Evolutionary conservation across 2,888 invertebrate species (phyloP), one percentile per base, ranked within the genome.

Genomic region (Drosophila picticornis): DNA sequence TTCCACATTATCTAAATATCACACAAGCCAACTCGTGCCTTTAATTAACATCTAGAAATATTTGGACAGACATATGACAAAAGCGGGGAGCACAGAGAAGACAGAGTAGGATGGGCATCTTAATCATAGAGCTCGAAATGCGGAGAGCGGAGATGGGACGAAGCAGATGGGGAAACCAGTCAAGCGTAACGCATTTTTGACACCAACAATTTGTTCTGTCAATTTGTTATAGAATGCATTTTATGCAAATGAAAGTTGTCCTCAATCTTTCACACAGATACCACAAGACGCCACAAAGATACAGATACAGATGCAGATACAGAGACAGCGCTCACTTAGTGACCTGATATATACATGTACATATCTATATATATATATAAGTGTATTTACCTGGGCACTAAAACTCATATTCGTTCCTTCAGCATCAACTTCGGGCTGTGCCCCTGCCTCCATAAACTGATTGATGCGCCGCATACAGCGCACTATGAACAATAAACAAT

Each of bases 171-270:
- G 38, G 29, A 48, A 36, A 10, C 6, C 32, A 59, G 29, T 27
- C 36, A 58, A 65, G 58, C 60, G 58, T 55, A 57, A n/a, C 60
- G 52, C 62, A 76, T 81, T 81, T 83, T 80, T 87, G 89, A 87
- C 87, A 87, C 80, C 88, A 78, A 74, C 85, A 80, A 87, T 89
- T 87, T 83, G 88, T 84, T 85, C 75, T 77, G 77, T 80, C 82
- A 77, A 80, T 84, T 83, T 87, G 76, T 72, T 65, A 63, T 70
- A 73, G 68, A 81, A 85, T 83, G 77, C 75, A 77, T 83, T 83
- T 85, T 84, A 84, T 85, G 84, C 78, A 84, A 85, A 85, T 84
- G 85, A 87, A 85, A 87, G 85, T 77, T 79, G 83, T 81, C 81
- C 87, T 74, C 83, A 87, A 85, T 85, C 72, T 56, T 57, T 73